Base-by-base conservation (phyloP, 2,888 invertebrate species). In the Bellardia bayeri region DNA sequence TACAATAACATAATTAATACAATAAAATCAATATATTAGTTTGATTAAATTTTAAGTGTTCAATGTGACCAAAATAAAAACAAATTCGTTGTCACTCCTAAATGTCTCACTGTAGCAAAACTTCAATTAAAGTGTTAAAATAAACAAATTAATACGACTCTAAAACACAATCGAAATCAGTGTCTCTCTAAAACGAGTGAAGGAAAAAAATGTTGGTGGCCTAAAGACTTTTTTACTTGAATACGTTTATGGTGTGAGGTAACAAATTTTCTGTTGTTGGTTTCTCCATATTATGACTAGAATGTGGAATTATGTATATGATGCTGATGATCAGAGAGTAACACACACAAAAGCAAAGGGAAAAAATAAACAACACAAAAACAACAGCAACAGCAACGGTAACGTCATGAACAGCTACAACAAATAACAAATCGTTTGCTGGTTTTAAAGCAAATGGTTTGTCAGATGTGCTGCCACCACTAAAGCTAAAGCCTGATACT, bases 391-490 rank as follows among this genome's bases (percentile, higher is more conserved):
- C 23, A 23, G 23, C 23, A 23, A 51, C n/a, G 51, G n/a, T n/a
- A 51, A 51, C 51, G n/a, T 6, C n/a, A 49, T 13, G n/a, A 14
- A 37, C 45, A 37, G 11, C 37, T 37, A 33, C 42, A 69, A 69
- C 56, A 68, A 45, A 45, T 33, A 83, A 78, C 37, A 66, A 84
- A 78, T 72, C 63, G 71, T 78, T 79, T 80, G 83, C 23, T 63
- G 45, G 75, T 79, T 51, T 69, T 75, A 64, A 80, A 72, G 69
- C 74, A 68, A 69, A 68, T 81, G 58, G 80, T 83, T 81, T 87
- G 80, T 81, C 72, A 68, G 56, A 66, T 80, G 66, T 40, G 49
- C 13, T 80, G 69, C 74, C 68, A 68, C 37, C 40, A 54, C 9
- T 16, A 54, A 30, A 30, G 37, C 45, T 42, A 63, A 42, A 63